These are phyloP conservation scores for Drosophila percnosoma DNA, from an alignment of 2,888 invertebrate genomes.

Conservation along the genomic window DNA sequence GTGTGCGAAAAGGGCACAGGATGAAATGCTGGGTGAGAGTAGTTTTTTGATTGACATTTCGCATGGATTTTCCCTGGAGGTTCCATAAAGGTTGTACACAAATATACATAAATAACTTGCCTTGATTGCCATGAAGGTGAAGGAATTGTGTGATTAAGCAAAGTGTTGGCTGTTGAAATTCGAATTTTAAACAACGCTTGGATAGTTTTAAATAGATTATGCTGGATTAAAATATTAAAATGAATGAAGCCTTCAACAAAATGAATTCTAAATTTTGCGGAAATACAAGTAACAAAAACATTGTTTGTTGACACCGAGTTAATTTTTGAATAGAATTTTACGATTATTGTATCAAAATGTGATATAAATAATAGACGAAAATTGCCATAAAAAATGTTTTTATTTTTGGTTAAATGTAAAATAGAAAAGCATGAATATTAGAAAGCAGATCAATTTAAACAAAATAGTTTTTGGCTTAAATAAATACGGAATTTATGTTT, in stretches of 20 bases:
- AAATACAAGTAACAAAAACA: not conserved
- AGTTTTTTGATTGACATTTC: slow-evolving; percentile 29
- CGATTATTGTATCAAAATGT: not conserved
- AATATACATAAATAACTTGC: not conserved
- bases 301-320: not conserved
- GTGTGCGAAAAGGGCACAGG: not conserved
- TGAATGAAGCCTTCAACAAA: not conserved
- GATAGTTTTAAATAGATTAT: not conserved
- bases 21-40: slow-evolving; percentile 5
- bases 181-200: not conserved
- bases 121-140: not conserved
- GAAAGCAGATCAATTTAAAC: not conserved
- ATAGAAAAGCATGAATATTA: not conserved
- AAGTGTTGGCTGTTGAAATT: not conserved
- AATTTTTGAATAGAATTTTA: not conserved
- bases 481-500: not conserved
- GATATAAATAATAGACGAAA: not conserved
- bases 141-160: not conserved
- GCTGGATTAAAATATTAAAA: not conserved
- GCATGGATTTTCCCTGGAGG: not conserved
- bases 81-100: not conserved
- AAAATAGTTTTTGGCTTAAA: not conserved
- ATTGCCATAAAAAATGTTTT: not conserved
- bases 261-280: not conserved
- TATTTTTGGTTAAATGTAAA: not conserved